These are phyloP conservation scores for Macrophya alboannulata DNA, from an alignment of 2,888 invertebrate genomes.

Conservation along the genomic window DNA sequence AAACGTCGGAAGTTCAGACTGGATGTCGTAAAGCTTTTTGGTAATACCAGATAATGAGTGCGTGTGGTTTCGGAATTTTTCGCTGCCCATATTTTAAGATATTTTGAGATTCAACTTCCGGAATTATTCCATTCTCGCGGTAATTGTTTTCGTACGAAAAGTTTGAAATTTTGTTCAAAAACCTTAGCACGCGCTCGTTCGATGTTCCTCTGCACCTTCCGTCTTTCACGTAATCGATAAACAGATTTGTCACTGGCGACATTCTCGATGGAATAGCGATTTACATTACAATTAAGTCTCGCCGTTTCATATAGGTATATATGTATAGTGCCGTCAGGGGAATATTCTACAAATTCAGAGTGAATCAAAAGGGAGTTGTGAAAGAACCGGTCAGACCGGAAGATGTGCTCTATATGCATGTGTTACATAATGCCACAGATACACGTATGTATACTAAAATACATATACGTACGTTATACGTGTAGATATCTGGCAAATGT, in stretches of 20 bases:
- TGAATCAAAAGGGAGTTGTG: constrained; percentile 19
- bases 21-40: not conserved
- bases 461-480: not conserved
- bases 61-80: no score
- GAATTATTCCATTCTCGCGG: constrained; percentile 15
- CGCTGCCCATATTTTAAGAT: not conserved
- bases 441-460: not conserved
- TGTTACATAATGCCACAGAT: not conserved
- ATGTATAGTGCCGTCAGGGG: not conserved
- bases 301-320: not conserved
- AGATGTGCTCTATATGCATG: not conserved
- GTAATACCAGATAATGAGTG: no score
- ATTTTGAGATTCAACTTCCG: not conserved
- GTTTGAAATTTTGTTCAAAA: constrained; percentile 14
- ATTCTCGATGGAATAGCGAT: constrained; percentile 29
- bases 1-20: not conserved
- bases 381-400: constrained; percentile 35
- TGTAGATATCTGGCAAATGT: not conserved
- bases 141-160: constrained; percentile 37
- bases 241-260: constrained; percentile 37
- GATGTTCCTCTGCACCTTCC: not conserved
- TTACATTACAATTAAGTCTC: constrained; percentile 41
- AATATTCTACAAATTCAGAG: constrained; percentile 4
- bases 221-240: constrained; percentile 33
- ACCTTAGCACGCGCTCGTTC: not conserved